These are phyloP conservation scores for Meghimatium bilineatum DNA, from an alignment of 2,888 invertebrate genomes.

Conservation along the genomic window DNA sequence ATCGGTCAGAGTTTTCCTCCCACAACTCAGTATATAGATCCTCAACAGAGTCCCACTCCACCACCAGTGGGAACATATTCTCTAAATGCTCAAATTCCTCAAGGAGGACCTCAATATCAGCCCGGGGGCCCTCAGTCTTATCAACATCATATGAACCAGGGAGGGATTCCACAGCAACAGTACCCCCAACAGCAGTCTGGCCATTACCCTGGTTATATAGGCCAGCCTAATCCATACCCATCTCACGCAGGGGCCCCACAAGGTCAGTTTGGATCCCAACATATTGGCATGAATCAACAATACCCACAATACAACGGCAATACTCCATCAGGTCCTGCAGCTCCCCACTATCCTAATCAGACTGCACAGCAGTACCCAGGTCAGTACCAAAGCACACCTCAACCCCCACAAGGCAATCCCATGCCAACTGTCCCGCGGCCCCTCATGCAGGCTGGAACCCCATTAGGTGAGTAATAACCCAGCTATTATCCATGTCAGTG, in stretches of 20 bases:
- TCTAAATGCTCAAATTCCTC: background rate
- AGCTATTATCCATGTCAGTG: too few relatives aligned
- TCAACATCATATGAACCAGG: constrained; percentile 27
- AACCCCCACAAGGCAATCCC: constrained; percentile 11
- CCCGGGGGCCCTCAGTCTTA: constrained; percentile 17
- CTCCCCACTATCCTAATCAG: constrained; percentile 20
- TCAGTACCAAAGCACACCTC: constrained; percentile 14
- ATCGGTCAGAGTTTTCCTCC: constrained; percentile 34
- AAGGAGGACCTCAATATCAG: constrained; percentile 32
- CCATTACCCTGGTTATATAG: constrained; percentile 38
- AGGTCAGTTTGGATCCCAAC: constrained; percentile 23
- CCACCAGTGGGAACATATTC: constrained; percentile 9
- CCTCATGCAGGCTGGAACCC: constrained; percentile 12
- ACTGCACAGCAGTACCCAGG: constrained; percentile 41
- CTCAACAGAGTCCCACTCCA: constrained; percentile 19
- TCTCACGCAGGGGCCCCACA: constrained; percentile 34
- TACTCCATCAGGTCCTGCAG: constrained; percentile 14
- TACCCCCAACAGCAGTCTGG: constrained; percentile 31
- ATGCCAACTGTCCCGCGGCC: constrained; percentile 13
- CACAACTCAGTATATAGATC: constrained; percentile 14
- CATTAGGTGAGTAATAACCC: constrained; percentile 19
- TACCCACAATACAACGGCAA: constrained; percentile 30
- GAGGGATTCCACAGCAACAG: constrained; percentile 27
- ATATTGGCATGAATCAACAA: constrained; percentile 37
- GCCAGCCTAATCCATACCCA: constrained; percentile 39